Evolutionary conservation across 1,140 invertebrate genomes (phyloP).

Genomic region (Heliconius melpomene): DNA sequence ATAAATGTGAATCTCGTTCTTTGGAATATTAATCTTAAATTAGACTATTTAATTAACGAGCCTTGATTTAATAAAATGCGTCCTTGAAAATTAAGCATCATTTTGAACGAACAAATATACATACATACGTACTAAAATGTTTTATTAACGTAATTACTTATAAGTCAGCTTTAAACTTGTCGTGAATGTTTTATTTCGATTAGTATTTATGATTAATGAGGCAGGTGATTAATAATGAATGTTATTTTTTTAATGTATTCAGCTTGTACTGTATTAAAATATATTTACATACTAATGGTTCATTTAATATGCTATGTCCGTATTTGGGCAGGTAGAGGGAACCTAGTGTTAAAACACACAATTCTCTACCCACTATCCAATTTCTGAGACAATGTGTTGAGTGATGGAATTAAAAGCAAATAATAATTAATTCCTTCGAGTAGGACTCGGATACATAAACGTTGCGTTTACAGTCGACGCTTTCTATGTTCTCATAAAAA

Average conservation of each 20-base stretch:
- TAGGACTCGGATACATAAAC: no score
- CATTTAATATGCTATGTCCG: not conserved
- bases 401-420: no score
- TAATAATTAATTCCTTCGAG: no score
- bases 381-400: no score
- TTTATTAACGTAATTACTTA: conserved; percentile 34
- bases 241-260: conserved; percentile 12
- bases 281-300: not conserved
- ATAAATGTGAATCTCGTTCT: no score
- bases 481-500: no score
- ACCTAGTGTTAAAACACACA: no score
- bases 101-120: not conserved
- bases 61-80: not conserved
- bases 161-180: conserved; percentile 24
- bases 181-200: conserved; percentile 30
- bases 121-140: conserved; percentile 1
- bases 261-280: not conserved
- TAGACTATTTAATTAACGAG: no score
- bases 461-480: no score
- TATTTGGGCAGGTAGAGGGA: no score
- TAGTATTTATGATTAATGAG: conserved; percentile 32
- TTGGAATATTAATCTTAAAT: no score
- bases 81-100: not conserved
- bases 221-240: conserved; percentile 19
- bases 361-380: no score